These are phyloP conservation scores for Nothobranchius furzeri DNA, from an alignment of 2,113 vertebrate species.

Conservation along the genomic window DNA sequence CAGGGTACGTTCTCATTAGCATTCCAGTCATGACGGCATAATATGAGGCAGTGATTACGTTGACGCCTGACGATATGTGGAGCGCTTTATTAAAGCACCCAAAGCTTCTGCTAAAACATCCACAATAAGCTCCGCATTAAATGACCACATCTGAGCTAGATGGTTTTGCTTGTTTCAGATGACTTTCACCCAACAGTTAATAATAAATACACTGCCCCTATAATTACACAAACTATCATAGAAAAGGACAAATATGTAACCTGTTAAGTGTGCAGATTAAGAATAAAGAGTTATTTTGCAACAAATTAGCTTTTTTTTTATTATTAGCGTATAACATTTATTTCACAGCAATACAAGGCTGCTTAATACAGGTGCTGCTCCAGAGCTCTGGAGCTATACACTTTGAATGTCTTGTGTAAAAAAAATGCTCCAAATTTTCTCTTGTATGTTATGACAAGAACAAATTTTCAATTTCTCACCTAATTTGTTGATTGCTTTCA, in stretches of 20 bases:
- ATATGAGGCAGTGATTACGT: constrained; percentile 10
- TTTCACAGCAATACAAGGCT: not conserved
- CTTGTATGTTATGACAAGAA: not conserved
- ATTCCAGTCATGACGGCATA: constrained; percentile 4
- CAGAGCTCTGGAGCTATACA: not conserved
- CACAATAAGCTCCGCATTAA: not conserved
- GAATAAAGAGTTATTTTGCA: not conserved
- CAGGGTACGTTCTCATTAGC: not conserved
- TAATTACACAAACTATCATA: too few species aligned
- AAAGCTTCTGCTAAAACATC: not conserved
- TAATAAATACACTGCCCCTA: too few species aligned
- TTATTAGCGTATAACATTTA: not conserved
- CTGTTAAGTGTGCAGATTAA: not conserved
- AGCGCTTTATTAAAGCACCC: constrained; percentile 6
- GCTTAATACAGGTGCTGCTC: not conserved
- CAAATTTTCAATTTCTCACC: constrained; percentile 22
- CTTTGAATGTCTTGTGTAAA: too few species aligned
- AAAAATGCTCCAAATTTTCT: too few species aligned
- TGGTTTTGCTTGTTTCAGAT: too few species aligned
- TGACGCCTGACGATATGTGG: not conserved
- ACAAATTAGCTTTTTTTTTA: not conserved
- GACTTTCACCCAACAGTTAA: not conserved
- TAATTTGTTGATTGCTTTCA: constrained; percentile 26
- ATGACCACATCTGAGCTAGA: not conserved
- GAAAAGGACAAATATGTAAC: not conserved